Conservation (phyloP, 2,888 invertebrate genomes). For the Arctia plantaginis region DNA sequence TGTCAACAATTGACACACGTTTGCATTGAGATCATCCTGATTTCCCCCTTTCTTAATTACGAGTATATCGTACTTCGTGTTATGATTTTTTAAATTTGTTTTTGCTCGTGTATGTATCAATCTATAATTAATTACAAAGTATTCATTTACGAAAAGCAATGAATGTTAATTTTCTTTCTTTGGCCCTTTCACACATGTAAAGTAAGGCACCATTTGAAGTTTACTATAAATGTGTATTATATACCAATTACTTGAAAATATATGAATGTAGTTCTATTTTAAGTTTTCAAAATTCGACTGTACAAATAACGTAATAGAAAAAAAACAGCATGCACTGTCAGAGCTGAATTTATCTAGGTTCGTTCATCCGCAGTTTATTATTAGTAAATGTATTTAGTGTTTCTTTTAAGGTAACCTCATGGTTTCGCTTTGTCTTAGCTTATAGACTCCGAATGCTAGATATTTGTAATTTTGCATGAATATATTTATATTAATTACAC, state of each 20-base stretch:
- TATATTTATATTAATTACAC: too few species aligned
- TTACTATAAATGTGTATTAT: neutral
- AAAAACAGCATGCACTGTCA: too few species aligned
- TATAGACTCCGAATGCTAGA: neutral
- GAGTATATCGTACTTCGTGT: too few species aligned
- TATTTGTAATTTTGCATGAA: neutral
- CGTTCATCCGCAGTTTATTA: neutral
- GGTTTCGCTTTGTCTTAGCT: neutral
- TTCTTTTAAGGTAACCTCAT: neutral
- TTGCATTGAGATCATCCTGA: too few species aligned
- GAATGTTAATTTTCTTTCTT: too few species aligned
- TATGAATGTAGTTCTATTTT: neutral
- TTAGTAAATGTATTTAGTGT: neutral
- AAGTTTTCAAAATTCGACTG: neutral
- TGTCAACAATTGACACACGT: too few species aligned
- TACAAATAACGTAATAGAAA: too few species aligned
- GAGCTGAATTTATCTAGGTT: neutral
- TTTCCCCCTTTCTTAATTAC: too few species aligned
- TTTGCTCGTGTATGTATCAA: too few species aligned
- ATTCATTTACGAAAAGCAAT: too few species aligned
- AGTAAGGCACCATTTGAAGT: neutral
- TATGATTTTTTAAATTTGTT: too few species aligned
- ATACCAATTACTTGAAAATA: neutral
- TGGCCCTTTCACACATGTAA: neutral
- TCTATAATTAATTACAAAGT: too few species aligned